A percentile compares a stretch with the other conserved stretches of the same genome.
phyloP scores from a whole-genome alignment of 2,113 vertebrate species.

The Atherinomorus stipes region DNA sequence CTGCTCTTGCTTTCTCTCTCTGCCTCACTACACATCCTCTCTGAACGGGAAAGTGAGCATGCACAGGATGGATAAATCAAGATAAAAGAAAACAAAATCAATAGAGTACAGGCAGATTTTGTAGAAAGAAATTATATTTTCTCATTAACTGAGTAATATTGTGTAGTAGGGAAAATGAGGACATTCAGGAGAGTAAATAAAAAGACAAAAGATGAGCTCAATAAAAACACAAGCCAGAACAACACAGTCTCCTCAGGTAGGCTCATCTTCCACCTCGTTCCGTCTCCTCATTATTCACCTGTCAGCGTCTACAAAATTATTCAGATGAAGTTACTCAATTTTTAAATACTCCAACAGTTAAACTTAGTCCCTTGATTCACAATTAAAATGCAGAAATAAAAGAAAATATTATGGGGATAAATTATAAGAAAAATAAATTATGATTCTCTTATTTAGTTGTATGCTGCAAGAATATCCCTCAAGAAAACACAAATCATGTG shows the following conservation, averaged over 20 bases:
- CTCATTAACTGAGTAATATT: not conserved
- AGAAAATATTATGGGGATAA: no score
- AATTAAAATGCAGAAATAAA: no score
- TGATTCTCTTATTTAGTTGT: no score
- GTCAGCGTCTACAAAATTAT: no score
- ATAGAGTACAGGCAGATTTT: not conserved
- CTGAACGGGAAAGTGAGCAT: constrained; percentile 41
- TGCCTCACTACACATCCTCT: constrained; percentile 28
- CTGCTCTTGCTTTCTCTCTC: constrained; percentile 52
- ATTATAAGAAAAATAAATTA: no score
- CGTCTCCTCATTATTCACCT: not conserved
- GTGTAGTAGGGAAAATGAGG: not conserved
- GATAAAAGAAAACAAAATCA: not conserved
- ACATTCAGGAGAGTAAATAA: not conserved
- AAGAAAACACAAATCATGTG: no score
- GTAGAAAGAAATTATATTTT: not conserved
- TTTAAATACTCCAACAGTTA: no score
- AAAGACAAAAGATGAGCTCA: not conserved
- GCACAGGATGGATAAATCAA: constrained; percentile 34
- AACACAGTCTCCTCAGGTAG: not conserved
- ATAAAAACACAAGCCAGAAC: not conserved
- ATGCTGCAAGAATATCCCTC: no score
- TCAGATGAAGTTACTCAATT: no score
- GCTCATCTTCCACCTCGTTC: not conserved
- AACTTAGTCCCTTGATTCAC: no score